Base-by-base conservation (phyloP, 2,888 invertebrate genomes). In the Lutraria lutraria region DNA sequence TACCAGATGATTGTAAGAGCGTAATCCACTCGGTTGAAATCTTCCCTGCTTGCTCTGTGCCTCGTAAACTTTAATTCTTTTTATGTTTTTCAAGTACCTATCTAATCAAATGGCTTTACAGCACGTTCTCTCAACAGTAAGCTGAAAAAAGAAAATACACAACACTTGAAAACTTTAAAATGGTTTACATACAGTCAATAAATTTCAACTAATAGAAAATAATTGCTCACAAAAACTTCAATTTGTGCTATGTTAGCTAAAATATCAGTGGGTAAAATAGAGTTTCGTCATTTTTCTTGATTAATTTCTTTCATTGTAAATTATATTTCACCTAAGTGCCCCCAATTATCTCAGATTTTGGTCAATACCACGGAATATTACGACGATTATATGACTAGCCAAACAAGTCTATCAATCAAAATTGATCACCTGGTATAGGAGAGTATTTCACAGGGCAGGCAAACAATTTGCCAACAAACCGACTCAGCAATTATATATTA, bases 81-180 rank as follows among this genome's bases (percentile, higher is more conserved):
- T 76, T 34, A 34, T 31, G 76, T 76, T 31, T 76, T 56, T 76
- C 15, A 76, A 76, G 76, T 15, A 76, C 76, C 76, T 34, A 76
- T 76, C 34, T 25, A 31, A 34, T 76, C 76, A 76, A 76, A 31
- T 31, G 34, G 31, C 34, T 34, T 31, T 34, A 31, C 76, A 16
- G 76, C 76, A 76, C 76, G 34, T 21, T 76, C 34, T 13, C 34
- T 76, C 34, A 16, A 76, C 76, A 76, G 15, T 34, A 76, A 16
- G 4, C 76, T 76, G 76, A 19, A 76, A 72, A 76, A 76, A 31
- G 31, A 31, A 34, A 76, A 34, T 19, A 76, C 19, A 19, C 29
- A 76, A 76, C 76, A 76, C 76, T 76, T 76, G 34, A 76, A 76
- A 31, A 76, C 6, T 76, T 76, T 13, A 76, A 76, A 76, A 31